A percentile compares a stretch with the other conserved stretches of the same genome.
These are phyloP conservation scores for Drosophila suboccidentalis DNA, from an alignment of 2,888 invertebrate genomes.

Conservation along the genomic window DNA sequence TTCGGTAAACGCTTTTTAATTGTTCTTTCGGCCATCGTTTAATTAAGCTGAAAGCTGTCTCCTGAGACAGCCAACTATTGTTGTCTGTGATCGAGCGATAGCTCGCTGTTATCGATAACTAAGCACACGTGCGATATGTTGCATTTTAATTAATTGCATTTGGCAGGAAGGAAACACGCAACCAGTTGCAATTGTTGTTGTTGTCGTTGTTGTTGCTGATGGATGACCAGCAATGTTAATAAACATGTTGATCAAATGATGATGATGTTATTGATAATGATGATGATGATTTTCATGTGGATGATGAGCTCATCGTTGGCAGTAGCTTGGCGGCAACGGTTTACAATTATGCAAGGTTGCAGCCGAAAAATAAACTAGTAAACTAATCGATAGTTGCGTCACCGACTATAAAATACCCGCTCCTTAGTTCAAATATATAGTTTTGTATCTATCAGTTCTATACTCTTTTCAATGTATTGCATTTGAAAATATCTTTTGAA, in stretches of 20 bases:
- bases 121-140: constrained; percentile 20
- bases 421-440: too few species aligned
- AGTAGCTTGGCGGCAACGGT: constrained; percentile 25
- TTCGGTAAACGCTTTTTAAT: constrained; percentile 77
- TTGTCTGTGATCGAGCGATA: constrained; percentile 1
- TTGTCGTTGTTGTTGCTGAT: constrained; percentile 31
- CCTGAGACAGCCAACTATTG: background rate
- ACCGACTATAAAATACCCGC: background rate
- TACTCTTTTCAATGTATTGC: too few species aligned
- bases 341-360: constrained; percentile 44
- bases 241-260: constrained; percentile 41
- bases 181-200: constrained; percentile 19
- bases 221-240: constrained; percentile 36
- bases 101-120: constrained; percentile 35
- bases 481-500: too few species aligned
- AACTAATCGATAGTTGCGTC: too few species aligned
- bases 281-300: constrained; percentile 10
- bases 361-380: constrained; percentile 20
- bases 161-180: constrained; percentile 33
- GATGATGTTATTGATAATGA: constrained; percentile 4
- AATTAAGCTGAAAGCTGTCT: constrained; percentile 71
- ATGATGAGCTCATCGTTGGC: constrained; percentile 51
- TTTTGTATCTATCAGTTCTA: too few species aligned
- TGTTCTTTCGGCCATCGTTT: constrained; percentile 61
- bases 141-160: constrained; percentile 60